These are phyloP conservation scores for Chionoecetes opilio DNA, from an alignment of 1,140 invertebrate genomes.

Conservation along the genomic window DNA sequence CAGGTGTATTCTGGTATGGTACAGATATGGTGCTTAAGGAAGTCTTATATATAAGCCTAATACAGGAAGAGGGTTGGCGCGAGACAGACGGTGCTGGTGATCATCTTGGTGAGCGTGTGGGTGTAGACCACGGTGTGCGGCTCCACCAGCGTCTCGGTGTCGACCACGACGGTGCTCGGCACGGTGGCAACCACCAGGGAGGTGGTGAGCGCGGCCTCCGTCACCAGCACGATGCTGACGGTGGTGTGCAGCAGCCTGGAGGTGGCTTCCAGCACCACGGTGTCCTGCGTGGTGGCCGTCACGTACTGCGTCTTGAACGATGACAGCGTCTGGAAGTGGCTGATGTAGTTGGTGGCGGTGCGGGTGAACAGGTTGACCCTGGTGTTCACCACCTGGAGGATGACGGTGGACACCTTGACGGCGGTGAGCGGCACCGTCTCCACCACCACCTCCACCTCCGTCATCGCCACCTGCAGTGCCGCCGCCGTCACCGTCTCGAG, in stretches of 20 bases:
- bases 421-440: conserved; percentile 31
- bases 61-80: not conserved
- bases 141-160: conserved; percentile 27
- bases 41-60: not conserved
- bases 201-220: conserved; percentile 15
- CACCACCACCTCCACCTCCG: conserved; percentile 53
- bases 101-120: conserved; percentile 68
- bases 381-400: conserved; percentile 20
- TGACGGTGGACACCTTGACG: conserved; percentile 57
- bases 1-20: not conserved
- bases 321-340: conserved; percentile 28
- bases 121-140: conserved; percentile 13
- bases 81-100: conserved; percentile 60
- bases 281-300: conserved; percentile 10
- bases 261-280: not conserved
- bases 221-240: conserved; percentile 40
- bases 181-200: not conserved
- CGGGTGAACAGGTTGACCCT: conserved; percentile 46
- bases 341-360: conserved; percentile 67
- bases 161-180: not conserved
- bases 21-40: not conserved
- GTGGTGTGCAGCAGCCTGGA: not conserved
- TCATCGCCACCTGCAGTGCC: conserved; percentile 21
- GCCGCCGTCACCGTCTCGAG: conserved; percentile 10
- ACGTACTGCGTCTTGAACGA: not conserved